phyloP scores from a whole-genome alignment of 1,140 invertebrate species.

The Bombus cullumanus region DNA sequence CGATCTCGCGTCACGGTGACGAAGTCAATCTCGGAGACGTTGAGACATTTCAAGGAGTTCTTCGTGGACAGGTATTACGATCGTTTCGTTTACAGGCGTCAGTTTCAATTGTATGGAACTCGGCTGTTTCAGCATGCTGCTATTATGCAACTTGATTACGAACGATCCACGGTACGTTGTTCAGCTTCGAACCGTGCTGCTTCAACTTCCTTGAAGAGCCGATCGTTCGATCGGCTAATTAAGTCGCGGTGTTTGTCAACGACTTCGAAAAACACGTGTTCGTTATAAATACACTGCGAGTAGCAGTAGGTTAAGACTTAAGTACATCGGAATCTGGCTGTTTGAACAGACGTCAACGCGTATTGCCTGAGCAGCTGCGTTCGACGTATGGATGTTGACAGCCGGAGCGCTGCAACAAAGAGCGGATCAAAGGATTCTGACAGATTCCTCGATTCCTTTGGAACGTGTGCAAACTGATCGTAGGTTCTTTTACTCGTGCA shows the following conservation, averaged over 20 bases:
- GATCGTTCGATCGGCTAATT: neutral
- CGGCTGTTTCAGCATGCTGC: neutral
- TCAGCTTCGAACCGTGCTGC: neutral
- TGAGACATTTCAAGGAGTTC: neutral
- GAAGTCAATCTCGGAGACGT: neutral
- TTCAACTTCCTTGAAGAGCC: neutral
- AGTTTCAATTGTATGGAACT: neutral
- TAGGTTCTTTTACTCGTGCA: neutral
- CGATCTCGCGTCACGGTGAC: neutral
- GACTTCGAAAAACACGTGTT: neutral
- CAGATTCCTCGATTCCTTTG: neutral
- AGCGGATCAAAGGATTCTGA: conserved; percentile 5
- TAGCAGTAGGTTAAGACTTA: too few species aligned
- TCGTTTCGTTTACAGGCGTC: neutral
- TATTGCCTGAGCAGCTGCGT: neutral
- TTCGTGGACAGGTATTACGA: neutral
- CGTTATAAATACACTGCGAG: too few species aligned
- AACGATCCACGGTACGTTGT: neutral
- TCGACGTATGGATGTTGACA: conserved; percentile 16
- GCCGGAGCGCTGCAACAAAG: neutral
- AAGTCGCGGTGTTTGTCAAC: too few species aligned
- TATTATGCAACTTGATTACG: neutral
- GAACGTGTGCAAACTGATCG: neutral
- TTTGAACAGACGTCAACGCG: neutral
- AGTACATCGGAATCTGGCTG: too few species aligned